These are phyloP conservation scores for Catharus fuscescens DNA, from an alignment of 2,113 vertebrate genomes.

Conservation along the genomic window DNA sequence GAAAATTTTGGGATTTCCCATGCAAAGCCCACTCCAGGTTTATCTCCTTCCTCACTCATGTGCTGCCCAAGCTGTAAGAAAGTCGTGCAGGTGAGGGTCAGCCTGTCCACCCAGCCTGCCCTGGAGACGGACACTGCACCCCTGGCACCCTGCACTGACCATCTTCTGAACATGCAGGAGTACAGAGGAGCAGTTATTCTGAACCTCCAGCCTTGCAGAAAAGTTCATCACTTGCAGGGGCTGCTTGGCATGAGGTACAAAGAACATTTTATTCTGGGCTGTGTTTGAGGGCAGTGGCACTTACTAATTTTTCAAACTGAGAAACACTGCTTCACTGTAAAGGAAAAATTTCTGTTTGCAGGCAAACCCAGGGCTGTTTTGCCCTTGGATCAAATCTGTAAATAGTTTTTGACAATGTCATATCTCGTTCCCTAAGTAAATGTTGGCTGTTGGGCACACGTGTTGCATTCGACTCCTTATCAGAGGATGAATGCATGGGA, in stretches of 20 bases:
- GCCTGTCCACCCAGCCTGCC: neutral
- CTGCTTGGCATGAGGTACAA: neutral
- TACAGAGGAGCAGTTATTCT: neutral
- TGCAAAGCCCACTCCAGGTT: neutral
- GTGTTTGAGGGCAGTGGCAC: neutral
- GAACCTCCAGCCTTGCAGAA: neutral
- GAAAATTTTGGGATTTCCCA: neutral
- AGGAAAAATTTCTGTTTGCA: neutral
- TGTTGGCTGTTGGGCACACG: neutral
- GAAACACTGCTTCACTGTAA: neutral
- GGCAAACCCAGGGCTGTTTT: neutral
- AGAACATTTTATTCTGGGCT: neutral
- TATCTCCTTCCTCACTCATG: neutral
- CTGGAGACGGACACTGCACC: neutral
- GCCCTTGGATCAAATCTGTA: conserved; percentile 46
- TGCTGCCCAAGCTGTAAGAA: fast-evolving
- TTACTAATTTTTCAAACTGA: neutral
- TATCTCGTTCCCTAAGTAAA: conserved; percentile 47
- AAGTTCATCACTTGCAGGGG: neutral
- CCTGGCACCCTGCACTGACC: fast-evolving
- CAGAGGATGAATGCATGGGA: neutral
- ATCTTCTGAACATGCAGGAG: fast-evolving
- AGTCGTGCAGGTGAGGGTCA: neutral
- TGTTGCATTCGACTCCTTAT: conserved; percentile 51
- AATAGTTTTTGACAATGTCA: conserved; percentile 42